Evolutionary conservation across 1,140 invertebrate species (phyloP).

Genomic region (Drosophila erecta): DNA sequence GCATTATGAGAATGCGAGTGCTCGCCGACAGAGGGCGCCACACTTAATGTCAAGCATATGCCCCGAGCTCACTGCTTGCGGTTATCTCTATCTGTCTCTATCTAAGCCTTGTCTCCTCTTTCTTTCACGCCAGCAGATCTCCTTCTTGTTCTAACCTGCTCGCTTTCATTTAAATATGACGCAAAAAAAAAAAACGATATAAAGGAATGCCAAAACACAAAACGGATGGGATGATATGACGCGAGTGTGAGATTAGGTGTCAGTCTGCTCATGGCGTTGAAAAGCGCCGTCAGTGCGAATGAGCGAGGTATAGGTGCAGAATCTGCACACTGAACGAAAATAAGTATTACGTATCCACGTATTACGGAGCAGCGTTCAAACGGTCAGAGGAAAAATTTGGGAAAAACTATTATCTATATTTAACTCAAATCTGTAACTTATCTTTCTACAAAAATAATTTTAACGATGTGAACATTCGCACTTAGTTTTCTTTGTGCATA

Average conservation of each 20-base stretch:
- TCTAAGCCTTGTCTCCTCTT: constrained; percentile 1
- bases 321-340: constrained; percentile 12
- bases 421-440: too few relatives aligned
- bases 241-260: constrained; percentile 10
- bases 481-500: constrained; percentile 11
- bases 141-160: not conserved
- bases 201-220: constrained; percentile 23
- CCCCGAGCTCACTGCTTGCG: constrained; percentile 61
- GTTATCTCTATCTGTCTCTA: constrained; percentile 33
- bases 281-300: constrained; percentile 31
- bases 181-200: constrained; percentile 10
- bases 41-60: constrained; percentile 73
- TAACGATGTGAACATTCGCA: not conserved
- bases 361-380: too few relatives aligned
- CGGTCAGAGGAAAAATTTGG: not conserved
- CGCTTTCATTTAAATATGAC: constrained; percentile 46
- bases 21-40: constrained; percentile 32
- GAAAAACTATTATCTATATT: too few relatives aligned
- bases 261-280: constrained; percentile 32
- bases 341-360: constrained; percentile 29
- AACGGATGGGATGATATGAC: constrained; percentile 16
- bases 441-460: too few relatives aligned
- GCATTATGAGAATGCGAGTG: constrained; percentile 48
- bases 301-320: not conserved
- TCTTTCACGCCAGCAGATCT: not conserved